Base-by-base conservation (phyloP, 2,113 vertebrate genomes). In the Neodon shergylaensis region DNA sequence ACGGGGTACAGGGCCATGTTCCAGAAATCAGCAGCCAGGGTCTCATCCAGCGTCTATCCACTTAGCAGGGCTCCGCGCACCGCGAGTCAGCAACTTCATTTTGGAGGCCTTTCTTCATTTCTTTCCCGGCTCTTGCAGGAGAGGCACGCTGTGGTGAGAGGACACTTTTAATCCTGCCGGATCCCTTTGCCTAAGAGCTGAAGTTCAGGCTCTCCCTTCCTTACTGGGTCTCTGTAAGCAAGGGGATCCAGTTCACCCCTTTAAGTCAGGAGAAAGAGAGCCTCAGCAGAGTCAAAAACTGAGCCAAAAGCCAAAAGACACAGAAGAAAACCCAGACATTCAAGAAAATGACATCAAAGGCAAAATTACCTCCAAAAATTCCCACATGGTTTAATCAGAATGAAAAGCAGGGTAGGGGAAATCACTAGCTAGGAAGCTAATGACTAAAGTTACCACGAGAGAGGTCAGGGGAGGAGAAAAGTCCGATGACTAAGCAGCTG, bases 291-390 rank as follows among this genome's bases (percentile, higher is more conserved):
- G 96, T 42, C 63, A 66, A 76, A 97, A 95, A 17, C 66, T 76
- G 88, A 95, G 6, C 5, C 52, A 63, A 26, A 70, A 96, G 77
- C 61, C n/a, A 39, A 39, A 77, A 39, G 82, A 63, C 73, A 91
- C 28, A 95, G 68, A 16, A 5, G 33, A 91, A 93, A 33, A 61
- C 84, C 31, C 94, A 95, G 74, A 86, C 97, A 95, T 96, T 97
- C 93, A 11, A 96, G 97, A 97, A 98, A 98, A 97, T 98, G 98
- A 98, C 98, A 98, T 91, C 92, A 86, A 87, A 97, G 76, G 91
- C 90, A 96, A 94, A 95, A 93, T 76, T 33, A 70, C 47, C 17
- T 90, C 84, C 17, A 28, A 85, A 95, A 95, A 93, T 16, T 28
- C 82, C 96, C 96, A 79, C 9, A 10, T 31, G 16, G n/a, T 73